phyloP scores from a whole-genome alignment of 2,113 vertebrate species.

The Enhydra lutris region DNA sequence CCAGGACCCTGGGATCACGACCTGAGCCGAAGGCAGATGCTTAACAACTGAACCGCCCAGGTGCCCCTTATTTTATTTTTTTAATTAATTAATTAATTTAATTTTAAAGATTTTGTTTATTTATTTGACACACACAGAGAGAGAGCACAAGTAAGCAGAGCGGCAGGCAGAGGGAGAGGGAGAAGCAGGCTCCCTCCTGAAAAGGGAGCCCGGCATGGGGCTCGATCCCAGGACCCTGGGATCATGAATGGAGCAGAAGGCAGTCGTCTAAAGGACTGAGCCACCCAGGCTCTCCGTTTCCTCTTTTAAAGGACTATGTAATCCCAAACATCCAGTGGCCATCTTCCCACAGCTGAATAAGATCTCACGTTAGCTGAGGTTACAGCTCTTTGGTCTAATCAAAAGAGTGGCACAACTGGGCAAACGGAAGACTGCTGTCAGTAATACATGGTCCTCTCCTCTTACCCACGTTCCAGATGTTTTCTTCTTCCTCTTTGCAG shows the following conservation, averaged over 20 bases:
- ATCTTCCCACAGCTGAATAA: neutral
- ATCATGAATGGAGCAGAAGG: neutral
- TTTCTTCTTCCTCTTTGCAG: constrained; percentile 75
- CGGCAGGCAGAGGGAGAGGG: neutral
- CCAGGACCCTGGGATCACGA: no score
- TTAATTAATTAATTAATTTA: no score
- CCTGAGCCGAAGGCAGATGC: no score
- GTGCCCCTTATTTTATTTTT: no score
- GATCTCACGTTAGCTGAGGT: neutral
- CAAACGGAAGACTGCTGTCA: neutral
- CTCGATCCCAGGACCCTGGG: neutral
- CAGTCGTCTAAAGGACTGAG: neutral
- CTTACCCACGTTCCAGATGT: neutral
- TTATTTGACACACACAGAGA: neutral
- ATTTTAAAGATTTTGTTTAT: no score
- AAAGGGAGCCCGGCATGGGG: neutral
- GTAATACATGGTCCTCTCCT: neutral
- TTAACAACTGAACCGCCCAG: no score
- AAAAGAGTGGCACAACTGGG: neutral
- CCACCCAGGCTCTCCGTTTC: neutral
- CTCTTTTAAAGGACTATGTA: neutral
- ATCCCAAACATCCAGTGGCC: neutral
- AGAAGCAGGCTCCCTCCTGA: neutral
- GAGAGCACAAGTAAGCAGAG: neutral
- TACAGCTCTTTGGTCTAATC: neutral